phyloP scores from a whole-genome alignment of 1,140 invertebrate species.

The Diuraphis noxia region DNA sequence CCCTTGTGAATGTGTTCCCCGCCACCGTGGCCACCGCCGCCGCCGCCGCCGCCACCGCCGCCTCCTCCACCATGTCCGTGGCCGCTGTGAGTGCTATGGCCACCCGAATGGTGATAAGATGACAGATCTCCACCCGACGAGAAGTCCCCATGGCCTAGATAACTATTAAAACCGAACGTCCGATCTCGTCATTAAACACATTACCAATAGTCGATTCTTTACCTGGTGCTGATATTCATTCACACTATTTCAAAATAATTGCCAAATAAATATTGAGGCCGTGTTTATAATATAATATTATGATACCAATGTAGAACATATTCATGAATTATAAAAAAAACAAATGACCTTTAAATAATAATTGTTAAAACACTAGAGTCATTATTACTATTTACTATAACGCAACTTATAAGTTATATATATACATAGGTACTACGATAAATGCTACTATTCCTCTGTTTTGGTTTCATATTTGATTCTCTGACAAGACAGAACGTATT shows the following conservation, averaged over 20 bases:
- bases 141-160: conserved; percentile 44
- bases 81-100: conserved; percentile 37
- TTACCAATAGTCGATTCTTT: conserved; percentile 11
- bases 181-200: neutral
- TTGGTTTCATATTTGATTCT: neutral
- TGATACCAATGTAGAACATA: neutral
- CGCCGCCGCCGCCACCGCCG: conserved; percentile 48
- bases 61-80: conserved; percentile 14
- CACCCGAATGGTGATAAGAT: conserved; percentile 12
- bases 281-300: neutral
- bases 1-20: conserved; percentile 55
- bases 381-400: neutral
- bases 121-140: neutral
- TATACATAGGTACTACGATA: neutral
- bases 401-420: neutral
- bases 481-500: neutral
- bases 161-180: conserved; percentile 2
- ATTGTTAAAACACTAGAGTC: neutral
- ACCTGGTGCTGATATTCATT: neutral
- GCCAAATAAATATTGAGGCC: neutral
- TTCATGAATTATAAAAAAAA: neutral
- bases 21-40: conserved; percentile 43
- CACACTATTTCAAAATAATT: neutral
- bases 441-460: neutral
- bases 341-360: neutral